Conservation (phyloP, 2,888 invertebrate genomes). For the Tupiocoris notatus region DNA sequence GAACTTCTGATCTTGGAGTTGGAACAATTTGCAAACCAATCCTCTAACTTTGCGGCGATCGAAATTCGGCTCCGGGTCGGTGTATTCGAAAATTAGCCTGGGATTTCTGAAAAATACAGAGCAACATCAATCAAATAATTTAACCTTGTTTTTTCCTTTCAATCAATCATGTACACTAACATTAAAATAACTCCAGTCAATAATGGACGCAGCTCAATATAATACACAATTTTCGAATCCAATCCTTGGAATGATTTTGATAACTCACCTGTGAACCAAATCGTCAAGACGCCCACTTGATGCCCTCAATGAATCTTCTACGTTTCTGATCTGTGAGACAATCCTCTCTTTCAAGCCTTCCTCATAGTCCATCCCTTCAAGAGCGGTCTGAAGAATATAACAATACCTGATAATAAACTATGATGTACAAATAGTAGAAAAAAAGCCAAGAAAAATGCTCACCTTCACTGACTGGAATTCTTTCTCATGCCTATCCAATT, state of each 20-base stretch:
- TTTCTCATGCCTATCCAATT: constrained; percentile 60
- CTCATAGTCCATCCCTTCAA: constrained; percentile 56
- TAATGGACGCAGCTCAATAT: no score
- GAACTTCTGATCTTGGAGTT: constrained; percentile 66
- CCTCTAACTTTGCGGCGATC: constrained; percentile 69
- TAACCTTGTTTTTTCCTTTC: no score
- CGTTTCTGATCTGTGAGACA: constrained; percentile 44
- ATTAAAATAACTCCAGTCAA: no score
- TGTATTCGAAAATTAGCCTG: constrained; percentile 68
- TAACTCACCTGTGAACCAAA: constrained; percentile 48
- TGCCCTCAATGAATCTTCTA: constrained; percentile 56
- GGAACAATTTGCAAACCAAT: constrained; percentile 75
- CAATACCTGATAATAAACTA: background rate
- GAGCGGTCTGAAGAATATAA: constrained; percentile 55
- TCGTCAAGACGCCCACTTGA: constrained; percentile 51
- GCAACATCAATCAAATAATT: no score
- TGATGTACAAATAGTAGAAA: background rate
- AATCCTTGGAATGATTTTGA: no score
- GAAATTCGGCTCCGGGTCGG: constrained; percentile 74
- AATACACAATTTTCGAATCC: no score
- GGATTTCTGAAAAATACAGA: constrained; percentile 55
- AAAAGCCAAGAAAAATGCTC: constrained; percentile 15
- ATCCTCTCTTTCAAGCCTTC: constrained; percentile 49
- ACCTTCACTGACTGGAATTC: constrained; percentile 62
- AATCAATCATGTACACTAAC: background rate